Conservation (phyloP, 2,797 vertebrate genomes). For the Gadopsis bispinosus region DNA sequence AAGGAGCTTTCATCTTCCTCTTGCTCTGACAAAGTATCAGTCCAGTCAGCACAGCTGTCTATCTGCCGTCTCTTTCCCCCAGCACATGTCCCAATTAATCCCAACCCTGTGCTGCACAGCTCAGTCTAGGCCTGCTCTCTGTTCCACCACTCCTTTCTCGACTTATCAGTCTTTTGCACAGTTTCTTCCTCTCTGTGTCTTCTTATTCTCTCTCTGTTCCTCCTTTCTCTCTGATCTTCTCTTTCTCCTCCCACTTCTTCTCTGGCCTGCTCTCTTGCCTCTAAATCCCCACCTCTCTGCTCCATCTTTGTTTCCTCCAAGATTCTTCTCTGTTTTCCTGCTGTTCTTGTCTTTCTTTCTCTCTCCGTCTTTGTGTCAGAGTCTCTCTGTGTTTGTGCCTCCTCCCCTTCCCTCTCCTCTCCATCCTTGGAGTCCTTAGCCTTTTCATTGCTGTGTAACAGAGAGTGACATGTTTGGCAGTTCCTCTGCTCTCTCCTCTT, state of each 20-base stretch:
- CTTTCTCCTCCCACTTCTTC: constrained; percentile 42
- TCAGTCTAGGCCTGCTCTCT: constrained; percentile 28
- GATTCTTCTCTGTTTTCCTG: constrained; percentile 14
- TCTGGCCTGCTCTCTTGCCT: constrained; percentile 18
- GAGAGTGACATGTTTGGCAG: constrained; percentile 69
- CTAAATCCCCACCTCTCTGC: constrained; percentile 42
- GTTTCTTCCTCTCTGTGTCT: constrained; percentile 13
- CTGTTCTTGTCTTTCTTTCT: constrained; percentile 8
- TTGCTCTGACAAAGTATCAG: constrained; percentile 69
- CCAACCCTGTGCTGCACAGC: constrained; percentile 28
- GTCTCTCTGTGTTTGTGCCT: neutral
- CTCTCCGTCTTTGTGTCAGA: neutral
- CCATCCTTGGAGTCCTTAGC: constrained; percentile 20
- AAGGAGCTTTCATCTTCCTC: constrained; percentile 68
- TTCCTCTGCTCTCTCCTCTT: constrained; percentile 61
- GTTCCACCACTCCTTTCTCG: constrained; percentile 27
- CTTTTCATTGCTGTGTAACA: constrained; percentile 58
- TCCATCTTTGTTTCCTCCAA: constrained; percentile 30
- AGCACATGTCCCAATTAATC: constrained; percentile 62
- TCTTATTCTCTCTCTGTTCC: constrained; percentile 4
- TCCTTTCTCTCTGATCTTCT: constrained; percentile 29
- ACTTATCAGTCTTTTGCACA: constrained; percentile 19
- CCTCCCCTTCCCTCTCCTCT: neutral
- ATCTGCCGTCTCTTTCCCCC: constrained; percentile 57
- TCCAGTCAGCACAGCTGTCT: constrained; percentile 75